Evolutionary conservation across 2,888 invertebrate species (phyloP).

Genomic region (Dromius quadrimaculatus): DNA sequence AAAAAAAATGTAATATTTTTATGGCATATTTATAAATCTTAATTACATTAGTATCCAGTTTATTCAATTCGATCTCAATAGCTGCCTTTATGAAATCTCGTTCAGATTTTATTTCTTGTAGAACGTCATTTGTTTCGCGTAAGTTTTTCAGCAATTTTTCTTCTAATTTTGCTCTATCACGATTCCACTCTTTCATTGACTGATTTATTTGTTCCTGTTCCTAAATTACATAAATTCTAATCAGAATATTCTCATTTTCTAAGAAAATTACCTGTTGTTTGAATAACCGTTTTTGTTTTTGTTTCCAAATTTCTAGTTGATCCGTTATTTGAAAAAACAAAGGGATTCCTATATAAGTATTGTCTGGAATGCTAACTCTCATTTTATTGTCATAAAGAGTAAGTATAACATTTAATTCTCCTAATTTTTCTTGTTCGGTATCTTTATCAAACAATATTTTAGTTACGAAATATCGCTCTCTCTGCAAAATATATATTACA

Average conservation of each 20-base stretch:
- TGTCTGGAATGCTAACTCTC: background rate
- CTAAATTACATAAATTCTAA: background rate
- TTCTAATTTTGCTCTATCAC: background rate
- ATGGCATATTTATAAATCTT: too few relatives aligned
- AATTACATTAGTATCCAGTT: background rate
- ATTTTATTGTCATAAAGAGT: conserved; percentile 17
- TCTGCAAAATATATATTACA: conserved; percentile 6
- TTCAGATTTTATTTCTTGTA: conserved; percentile 8
- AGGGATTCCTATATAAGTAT: background rate
- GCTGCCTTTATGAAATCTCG: conserved; percentile 3
- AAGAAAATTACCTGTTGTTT: background rate
- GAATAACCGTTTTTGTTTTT: background rate
- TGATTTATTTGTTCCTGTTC: conserved; percentile 1
- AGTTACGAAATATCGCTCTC: background rate
- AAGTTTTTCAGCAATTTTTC: conserved; percentile 5
- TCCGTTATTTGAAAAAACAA: conserved; percentile 7
- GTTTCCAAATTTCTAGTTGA: conserved; percentile 22
- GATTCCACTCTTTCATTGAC: background rate
- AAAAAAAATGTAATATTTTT: background rate
- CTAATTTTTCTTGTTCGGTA: conserved; percentile 1
- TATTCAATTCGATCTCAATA: background rate
- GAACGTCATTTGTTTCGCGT: background rate
- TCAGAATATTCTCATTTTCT: background rate
- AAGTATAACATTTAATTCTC: conserved; percentile 15
- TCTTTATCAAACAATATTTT: background rate